These are phyloP conservation scores for Eulimnadia texana DNA, from an alignment of 1,140 invertebrate species.

Conservation along the genomic window DNA sequence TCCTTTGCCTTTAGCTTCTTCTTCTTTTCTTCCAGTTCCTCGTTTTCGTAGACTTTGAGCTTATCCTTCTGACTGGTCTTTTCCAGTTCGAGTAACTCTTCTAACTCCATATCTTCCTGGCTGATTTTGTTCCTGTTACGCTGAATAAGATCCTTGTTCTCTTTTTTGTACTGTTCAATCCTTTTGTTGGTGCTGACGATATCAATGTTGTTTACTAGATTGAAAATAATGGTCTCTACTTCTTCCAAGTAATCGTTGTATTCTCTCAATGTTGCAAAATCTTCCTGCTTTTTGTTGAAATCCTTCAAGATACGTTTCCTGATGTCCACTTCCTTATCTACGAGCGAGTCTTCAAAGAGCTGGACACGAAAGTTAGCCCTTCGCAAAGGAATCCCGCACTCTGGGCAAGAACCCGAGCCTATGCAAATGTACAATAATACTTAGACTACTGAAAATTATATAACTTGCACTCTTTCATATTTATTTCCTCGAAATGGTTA, in stretches of 20 bases:
- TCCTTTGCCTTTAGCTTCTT: conserved; percentile 73
- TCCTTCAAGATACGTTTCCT: conserved; percentile 73
- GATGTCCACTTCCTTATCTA: conserved; percentile 97
- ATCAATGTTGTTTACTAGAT: conserved; percentile 82
- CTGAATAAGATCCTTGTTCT: conserved; percentile 78
- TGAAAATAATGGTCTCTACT: conserved; percentile 79
- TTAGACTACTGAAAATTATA: background rate
- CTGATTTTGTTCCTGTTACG: conserved; percentile 54
- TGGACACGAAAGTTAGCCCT: conserved; percentile 85
- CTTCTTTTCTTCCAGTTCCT: conserved; percentile 50
- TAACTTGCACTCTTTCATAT: background rate
- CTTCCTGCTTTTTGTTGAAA: conserved; percentile 82
- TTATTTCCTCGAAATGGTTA: conserved; percentile 27
- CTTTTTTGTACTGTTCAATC: conserved; percentile 87
- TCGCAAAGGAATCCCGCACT: conserved; percentile 72
- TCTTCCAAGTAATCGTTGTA: conserved; percentile 88
- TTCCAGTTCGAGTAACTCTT: conserved; percentile 75
- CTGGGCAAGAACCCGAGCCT: conserved; percentile 83
- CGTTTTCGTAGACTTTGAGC: conserved; percentile 26
- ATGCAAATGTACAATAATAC: conserved; percentile 15
- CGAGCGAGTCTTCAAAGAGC: conserved; percentile 85
- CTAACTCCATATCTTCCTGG: conserved; percentile 53
- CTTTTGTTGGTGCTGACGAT: conserved; percentile 73
- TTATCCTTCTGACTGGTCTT: conserved; percentile 48
- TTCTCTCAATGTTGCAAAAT: conserved; percentile 61